Percentiles rank a stretch among this genome's conserved stretches.
Evolutionary conservation across 1,140 invertebrate species (phyloP).

Genomic region (Agrypnia vestita): DNA sequence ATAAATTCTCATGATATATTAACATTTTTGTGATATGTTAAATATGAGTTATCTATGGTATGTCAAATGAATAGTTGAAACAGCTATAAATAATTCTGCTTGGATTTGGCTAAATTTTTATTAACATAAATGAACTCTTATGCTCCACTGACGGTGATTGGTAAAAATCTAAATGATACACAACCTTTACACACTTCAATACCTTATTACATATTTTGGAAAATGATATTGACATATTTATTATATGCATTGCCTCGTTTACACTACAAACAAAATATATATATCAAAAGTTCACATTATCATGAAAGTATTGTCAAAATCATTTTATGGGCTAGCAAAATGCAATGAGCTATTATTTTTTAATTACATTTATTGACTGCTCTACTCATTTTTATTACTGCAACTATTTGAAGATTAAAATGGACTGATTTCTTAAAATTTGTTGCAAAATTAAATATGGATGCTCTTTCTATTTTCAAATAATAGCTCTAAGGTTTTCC

Average conservation of each 20-base stretch:
- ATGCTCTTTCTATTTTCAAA: no score
- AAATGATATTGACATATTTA: slow-evolving; percentile 20
- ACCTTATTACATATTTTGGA: slow-evolving; percentile 19
- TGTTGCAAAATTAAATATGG: no score
- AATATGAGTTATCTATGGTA: no score
- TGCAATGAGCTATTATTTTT: no score
- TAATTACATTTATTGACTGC: no score
- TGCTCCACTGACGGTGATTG: slow-evolving; percentile 32
- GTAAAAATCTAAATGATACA: slow-evolving; percentile 23
- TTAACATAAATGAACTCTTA: slow-evolving; percentile 16
- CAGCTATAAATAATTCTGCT: slow-evolving; percentile 28
- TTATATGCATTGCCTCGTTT: not conserved
- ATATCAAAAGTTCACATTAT: not conserved
- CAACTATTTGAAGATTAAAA: no score
- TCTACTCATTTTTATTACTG: no score
- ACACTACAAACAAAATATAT: not conserved
- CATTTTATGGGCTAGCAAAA: not conserved
- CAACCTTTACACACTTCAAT: slow-evolving; percentile 21
- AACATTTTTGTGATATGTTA: no score
- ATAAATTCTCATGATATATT: no score
- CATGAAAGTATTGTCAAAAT: slow-evolving; percentile 14
- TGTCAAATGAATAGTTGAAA: not conserved
- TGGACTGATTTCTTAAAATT: no score
- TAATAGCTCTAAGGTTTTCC: no score
- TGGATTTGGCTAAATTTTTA: not conserved